Conservation (phyloP, 2,888 invertebrate genomes). For the Hermaeophaga mercurialis region DNA sequence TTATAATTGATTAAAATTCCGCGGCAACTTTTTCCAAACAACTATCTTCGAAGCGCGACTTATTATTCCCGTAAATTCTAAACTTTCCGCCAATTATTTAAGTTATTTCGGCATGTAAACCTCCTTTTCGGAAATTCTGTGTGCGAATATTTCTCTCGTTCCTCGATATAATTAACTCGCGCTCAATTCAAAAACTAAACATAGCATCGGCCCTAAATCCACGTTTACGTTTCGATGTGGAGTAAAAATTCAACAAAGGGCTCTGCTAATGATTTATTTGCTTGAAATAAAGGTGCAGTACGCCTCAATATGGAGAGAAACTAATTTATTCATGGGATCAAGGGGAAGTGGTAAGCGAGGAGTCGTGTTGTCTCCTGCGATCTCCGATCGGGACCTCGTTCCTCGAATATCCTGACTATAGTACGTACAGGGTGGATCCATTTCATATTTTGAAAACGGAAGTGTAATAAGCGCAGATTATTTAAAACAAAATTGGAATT, state of each 20-base stretch:
- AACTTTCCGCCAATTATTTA: too few relatives aligned
- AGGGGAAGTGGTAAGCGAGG: not conserved
- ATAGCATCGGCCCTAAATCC: not conserved
- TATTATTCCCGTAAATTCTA: too few relatives aligned
- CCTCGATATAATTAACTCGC: not conserved
- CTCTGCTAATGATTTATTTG: conserved; percentile 1
- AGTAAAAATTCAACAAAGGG: not conserved
- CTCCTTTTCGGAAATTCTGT: too few relatives aligned
- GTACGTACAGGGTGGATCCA: too few relatives aligned
- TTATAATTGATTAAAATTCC: too few relatives aligned
- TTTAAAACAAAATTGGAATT: too few relatives aligned
- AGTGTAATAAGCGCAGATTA: too few relatives aligned
- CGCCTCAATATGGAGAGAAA: not conserved
- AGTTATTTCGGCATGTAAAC: too few relatives aligned
- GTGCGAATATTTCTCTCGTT: not conserved
- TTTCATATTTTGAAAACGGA: too few relatives aligned
- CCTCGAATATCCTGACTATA: too few relatives aligned
- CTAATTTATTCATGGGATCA: conserved; percentile 6
- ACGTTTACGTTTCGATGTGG: not conserved
- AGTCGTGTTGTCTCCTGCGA: not conserved
- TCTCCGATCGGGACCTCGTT: not conserved
- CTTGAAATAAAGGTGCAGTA: conserved; percentile 1
- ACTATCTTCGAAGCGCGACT: too few relatives aligned
- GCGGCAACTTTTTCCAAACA: too few relatives aligned
- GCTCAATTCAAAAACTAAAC: not conserved